Evolutionary conservation across 2,888 invertebrate species (phyloP), one percentile per base, ranked within the genome.

Genomic region (Synergus gifuensis): DNA sequence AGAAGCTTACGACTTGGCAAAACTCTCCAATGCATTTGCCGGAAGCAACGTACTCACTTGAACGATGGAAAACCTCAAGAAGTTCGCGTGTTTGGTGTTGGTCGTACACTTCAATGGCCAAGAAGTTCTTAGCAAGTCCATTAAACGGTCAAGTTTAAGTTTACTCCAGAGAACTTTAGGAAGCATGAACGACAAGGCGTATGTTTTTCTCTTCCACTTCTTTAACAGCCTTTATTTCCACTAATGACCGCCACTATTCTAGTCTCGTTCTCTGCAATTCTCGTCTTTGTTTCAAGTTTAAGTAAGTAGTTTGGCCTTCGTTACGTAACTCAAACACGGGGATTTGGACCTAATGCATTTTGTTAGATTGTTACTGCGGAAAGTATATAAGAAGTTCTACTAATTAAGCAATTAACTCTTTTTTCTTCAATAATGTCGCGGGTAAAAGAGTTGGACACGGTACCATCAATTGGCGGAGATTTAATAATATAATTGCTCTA

Each of bases 31-130:
- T 36, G 36, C 7, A n/a, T 66, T 67, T 28, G 22, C 46, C n/a
- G n/a, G 64, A n/a, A 73, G 42, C 14, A 63, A 63, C 18, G 42
- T 66, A 49, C 46, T 64, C 18, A 14, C n/a, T 67, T 18, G 42
- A 63, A 69, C 60, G 66, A 46, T 63, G 76, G 49, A 44, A 77
- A 81, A 58, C 76, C 69, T 76, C 42, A 54, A 49, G 46, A 69
- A 69, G 28, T 69, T 67, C 12, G 28, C 11, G 67, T 67, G 44
- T 46, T 46, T 44, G 11, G 16, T 67, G 67, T 46, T 28, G 49
- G 28, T 54, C 11, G 69, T 46, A 49, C 28, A 28, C 69, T 69
- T 9, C 46, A 69, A 28, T 54, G 49, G 28, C 49, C 49, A 9
- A 49, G 49, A 54, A 54, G 54, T 73, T 73, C 44, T n/a, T n/a